Conservation (phyloP, 2,797 vertebrate species). For the Cetoscarus ocellatus region DNA sequence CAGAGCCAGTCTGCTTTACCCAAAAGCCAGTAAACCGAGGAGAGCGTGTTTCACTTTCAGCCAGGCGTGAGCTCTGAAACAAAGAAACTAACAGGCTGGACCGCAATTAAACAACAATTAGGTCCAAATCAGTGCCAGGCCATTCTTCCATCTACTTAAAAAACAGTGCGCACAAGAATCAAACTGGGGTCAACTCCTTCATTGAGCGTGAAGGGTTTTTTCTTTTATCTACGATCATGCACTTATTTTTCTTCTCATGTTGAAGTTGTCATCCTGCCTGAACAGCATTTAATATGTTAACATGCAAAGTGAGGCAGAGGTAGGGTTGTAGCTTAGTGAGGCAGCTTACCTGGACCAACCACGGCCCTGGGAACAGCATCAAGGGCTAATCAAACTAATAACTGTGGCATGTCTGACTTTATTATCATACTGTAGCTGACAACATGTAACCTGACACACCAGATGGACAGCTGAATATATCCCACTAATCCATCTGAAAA, state of each 20-base stretch:
- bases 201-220: not conserved
- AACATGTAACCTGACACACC: too few species aligned
- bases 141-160: not conserved
- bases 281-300: too few species aligned
- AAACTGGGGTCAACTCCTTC: not conserved
- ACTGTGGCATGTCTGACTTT: too few species aligned
- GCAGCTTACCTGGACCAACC: too few species aligned
- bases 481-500: too few species aligned
- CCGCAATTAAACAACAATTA: conserved; percentile 3
- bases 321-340: too few species aligned
- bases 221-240: not conserved
- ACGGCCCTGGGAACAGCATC: too few species aligned
- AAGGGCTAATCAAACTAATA: too few species aligned
- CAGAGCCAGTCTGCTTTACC: conserved; percentile 59
- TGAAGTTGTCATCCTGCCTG: not conserved
- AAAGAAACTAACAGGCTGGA: not conserved
- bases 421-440: too few species aligned
- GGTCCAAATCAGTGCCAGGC: conserved; percentile 1
- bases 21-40: conserved; percentile 13
- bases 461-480: too few species aligned
- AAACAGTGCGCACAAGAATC: not conserved
- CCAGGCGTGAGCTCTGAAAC: conserved; percentile 11
- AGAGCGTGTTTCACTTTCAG: conserved; percentile 16
- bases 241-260: not conserved
- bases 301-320: too few species aligned